Percentiles rank a stretch among this genome's conserved stretches.
phyloP scores from a whole-genome alignment of 2,797 vertebrate genomes.

The Lepilemur septentrionalis region DNA sequence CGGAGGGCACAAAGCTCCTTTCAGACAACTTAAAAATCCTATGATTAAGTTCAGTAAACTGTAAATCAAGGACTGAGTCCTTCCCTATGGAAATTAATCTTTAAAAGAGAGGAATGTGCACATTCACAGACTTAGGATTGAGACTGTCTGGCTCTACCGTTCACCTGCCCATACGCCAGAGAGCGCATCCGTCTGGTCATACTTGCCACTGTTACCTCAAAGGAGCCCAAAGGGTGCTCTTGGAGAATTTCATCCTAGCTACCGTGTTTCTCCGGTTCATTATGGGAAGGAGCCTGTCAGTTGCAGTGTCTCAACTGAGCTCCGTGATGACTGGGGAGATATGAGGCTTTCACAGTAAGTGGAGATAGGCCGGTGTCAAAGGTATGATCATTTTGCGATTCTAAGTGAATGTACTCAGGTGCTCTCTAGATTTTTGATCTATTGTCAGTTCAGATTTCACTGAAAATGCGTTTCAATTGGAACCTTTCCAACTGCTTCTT shows the following conservation, averaged over 20 bases:
- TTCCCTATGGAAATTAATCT: background rate
- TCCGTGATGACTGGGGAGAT: background rate
- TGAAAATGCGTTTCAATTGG: background rate
- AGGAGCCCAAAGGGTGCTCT: background rate
- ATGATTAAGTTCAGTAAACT: background rate
- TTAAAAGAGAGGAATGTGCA: background rate
- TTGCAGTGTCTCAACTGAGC: background rate
- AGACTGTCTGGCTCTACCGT: background rate
- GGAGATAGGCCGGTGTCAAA: background rate
- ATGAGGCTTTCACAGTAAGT: background rate
- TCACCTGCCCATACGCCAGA: background rate
- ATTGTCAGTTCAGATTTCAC: background rate
- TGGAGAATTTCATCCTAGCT: background rate
- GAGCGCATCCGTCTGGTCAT: background rate
- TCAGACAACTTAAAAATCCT: background rate
- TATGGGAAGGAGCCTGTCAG: background rate
- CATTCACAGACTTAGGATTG: background rate
- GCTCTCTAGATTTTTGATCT: background rate
- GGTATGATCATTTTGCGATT: background rate
- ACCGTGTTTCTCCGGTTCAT: background rate
- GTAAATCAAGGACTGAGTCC: background rate
- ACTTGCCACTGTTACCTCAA: background rate
- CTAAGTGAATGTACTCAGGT: background rate
- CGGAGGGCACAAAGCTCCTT: background rate
- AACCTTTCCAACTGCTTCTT: background rate